Base-by-base conservation (phyloP, 2,113 vertebrate species). In the Pygoscelis adeliae region DNA sequence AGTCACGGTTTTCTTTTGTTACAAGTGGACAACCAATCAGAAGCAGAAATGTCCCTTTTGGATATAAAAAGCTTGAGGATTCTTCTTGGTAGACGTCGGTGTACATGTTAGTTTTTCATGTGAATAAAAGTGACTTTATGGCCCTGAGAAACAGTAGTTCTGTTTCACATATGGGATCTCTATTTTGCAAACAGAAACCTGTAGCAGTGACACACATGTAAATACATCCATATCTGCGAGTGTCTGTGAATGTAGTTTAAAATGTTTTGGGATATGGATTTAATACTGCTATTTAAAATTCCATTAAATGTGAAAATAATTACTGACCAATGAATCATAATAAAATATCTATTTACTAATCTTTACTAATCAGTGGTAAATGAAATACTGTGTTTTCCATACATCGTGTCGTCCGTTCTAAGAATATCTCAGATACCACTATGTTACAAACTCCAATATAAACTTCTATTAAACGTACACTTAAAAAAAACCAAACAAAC, bases 371-470 rank as follows among this genome's bases (percentile, higher is more conserved):
- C 44, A 76, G 14, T 30, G 44, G 25, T 66, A 50, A 4, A 6
- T 65, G 50, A 77, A 91, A 80, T 50, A 25, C 2, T 59, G 21
- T 46, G 40, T 42, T 69, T 79, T 46, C 53, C 3, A 0, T 69
- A 30, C 20, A 4, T 73, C 1, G 1, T 55, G 11, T 71, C 11
- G 0, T 65, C 49, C 4, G 0, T 91, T 88, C 27, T 72, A 62
- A 85, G 40, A 76, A 23, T 70, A 50, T 47, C 72, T 88, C 17
- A 32, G 40, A 12, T 73, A 44, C 27, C 17, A n/a, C 82, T 89
- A 2, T 56, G 55, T 65, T 89, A 65, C 9, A 52, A 72, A 42
- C 55, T 78, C 55, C 61, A 86, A 3, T 69, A 53, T 34, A 52
- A 52, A 44, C 55, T 93, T 55, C 22, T 58, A 61, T 67, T 71